Conservation (phyloP, 1,140 invertebrate species). For the Papilio dardanus region DNA sequence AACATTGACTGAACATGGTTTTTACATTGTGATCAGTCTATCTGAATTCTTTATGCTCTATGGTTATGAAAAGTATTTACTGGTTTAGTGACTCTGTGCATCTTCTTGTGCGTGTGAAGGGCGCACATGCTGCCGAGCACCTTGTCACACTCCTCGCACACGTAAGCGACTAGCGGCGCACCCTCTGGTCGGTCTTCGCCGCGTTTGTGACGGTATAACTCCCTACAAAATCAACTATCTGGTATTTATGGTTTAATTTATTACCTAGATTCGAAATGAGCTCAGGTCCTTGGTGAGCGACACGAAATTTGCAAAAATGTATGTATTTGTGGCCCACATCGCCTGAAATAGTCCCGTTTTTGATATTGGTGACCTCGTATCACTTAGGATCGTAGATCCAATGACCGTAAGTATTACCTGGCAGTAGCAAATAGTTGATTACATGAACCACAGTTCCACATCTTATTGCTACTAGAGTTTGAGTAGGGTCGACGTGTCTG, state of each 20-base stretch:
- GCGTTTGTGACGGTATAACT: conserved; percentile 72
- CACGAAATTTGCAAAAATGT: too few species aligned
- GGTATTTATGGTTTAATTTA: not conserved
- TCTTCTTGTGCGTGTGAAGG: conserved; percentile 75
- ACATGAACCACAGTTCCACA: conserved; percentile 77
- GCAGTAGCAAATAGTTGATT: conserved; percentile 74
- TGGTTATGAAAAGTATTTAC: conserved; percentile 45
- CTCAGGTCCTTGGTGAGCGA: too few species aligned
- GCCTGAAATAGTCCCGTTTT: too few species aligned
- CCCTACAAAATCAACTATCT: conserved; percentile 47
- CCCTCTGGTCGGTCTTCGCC: conserved; percentile 71
- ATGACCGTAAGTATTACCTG: conserved; percentile 64
- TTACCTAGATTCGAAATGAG: too few species aligned
- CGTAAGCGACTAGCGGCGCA: conserved; percentile 66
- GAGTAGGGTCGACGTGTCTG: conserved; percentile 49
- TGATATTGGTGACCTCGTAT: not conserved
- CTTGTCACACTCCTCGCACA: conserved; percentile 76
- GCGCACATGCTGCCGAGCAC: conserved; percentile 76
- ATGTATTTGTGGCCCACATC: too few species aligned
- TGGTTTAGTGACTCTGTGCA: conserved; percentile 74
- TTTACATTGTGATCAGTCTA: not conserved
- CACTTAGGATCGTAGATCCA: not conserved
- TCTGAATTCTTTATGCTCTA: not conserved
- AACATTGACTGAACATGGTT: not conserved
- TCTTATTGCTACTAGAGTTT: conserved; percentile 59